Percentiles rank a stretch among this genome's conserved stretches.
Evolutionary conservation across 2,113 vertebrate genomes (phyloP).

Genomic region (Synodontis membranacea): DNA sequence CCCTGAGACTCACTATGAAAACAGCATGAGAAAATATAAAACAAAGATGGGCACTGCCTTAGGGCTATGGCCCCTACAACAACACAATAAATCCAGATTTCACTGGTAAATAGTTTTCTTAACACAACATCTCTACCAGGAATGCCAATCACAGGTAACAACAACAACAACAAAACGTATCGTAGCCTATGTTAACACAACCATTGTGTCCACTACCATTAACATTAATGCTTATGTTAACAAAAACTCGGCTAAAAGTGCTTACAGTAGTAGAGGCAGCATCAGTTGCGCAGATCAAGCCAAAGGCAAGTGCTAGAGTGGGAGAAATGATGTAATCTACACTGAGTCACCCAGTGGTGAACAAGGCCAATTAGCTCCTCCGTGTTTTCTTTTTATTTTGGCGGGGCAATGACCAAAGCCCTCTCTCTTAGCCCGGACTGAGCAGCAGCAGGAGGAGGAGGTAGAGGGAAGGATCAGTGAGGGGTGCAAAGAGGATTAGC

Average conservation of each 20-base stretch:
- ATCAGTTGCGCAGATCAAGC: slow-evolving; percentile 7
- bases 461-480: slow-evolving; percentile 47
- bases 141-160: neutral
- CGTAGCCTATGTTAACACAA: neutral
- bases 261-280: slow-evolving; percentile 10
- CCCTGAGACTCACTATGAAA: slow-evolving; percentile 26
- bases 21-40: slow-evolving; percentile 30
- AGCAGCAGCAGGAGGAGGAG: slow-evolving; percentile 21
- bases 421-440: slow-evolving; percentile 30
- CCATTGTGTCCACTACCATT: slow-evolving; percentile 1
- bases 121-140: neutral
- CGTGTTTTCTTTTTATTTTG: slow-evolving; percentile 42
- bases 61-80: neutral
- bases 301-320: slow-evolving; percentile 33
- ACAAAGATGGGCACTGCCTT: slow-evolving; percentile 7
- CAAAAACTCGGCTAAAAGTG: slow-evolving; percentile 25
- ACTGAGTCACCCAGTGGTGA: slow-evolving; percentile 32
- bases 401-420: slow-evolving; percentile 24
- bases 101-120: neutral
- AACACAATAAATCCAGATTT: slow-evolving; percentile 28
- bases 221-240: slow-evolving; percentile 26
- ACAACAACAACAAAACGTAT: neutral
- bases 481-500: slow-evolving; percentile 63
- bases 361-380: slow-evolving; percentile 41
- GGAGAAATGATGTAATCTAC: slow-evolving; percentile 35